Base-by-base conservation (phyloP, 30 jellyfish, hydroid and myxozoan genomes). In the Sanderia malayensis region DNA sequence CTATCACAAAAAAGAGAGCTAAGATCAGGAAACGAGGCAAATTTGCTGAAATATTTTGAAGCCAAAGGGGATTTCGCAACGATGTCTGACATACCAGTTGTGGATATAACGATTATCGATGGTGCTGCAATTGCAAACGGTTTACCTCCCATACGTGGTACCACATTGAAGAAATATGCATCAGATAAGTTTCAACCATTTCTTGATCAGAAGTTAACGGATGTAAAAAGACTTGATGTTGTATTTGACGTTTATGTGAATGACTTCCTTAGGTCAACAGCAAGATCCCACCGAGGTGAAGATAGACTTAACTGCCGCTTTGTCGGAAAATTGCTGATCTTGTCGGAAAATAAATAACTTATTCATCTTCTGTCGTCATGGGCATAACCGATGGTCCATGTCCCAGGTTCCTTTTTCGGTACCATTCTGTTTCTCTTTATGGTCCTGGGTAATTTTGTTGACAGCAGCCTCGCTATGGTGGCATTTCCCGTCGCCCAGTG, bases 91-190 rank as follows among this genome's bases (percentile, higher is more conserved):
- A 53, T 53, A n/a, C 31, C 31, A 20, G 67, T 4, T 24, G 67
- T 31, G 4, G 73, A 61, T 20, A 31, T 24, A 2, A 31, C 24
- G 28, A 61, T 61, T 19, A 26, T 20, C 32, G 73, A 61, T 61
- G 73, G 49, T 61, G 73, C 73, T 8, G 73, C 73, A 20, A 19
- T 61, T 17, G 73, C 19, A 23, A 61, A 61, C 73, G 6, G 28
- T 23, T 31, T 61, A 8, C 45, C 73, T 23, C 73, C 73, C 2
- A 28, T 61, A n/a, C 45, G 73, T 15, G 46, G 28, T 58, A 61
- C 8, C 15, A 61, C 73, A 61, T 61, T 61, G 7, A 2, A 20
- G 44, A 6, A 61, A 20, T 61, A 61, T 24, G 44, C 52, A 37
- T 4, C 13, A 13, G 52, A 37, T 13, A 37, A 13, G 52, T 37